Base-by-base conservation (phyloP, 2,797 vertebrate genomes). In the Anas flavirostris region DNA sequence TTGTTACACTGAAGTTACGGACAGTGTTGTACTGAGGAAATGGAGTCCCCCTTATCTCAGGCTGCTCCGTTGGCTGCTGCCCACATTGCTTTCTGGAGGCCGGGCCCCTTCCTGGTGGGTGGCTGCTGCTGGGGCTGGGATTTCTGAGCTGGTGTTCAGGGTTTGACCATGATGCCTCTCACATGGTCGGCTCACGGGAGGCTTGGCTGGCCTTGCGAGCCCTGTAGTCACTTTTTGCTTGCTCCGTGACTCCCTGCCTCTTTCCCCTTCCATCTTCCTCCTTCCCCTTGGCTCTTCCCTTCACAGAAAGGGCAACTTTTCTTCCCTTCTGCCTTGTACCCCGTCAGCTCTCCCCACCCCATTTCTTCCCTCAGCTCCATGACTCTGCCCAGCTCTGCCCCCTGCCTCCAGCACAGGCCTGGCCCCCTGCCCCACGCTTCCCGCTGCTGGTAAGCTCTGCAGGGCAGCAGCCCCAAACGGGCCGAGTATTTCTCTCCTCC, bases 321-420 rank as follows among this genome's bases (percentile, higher is more conserved):
- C 33, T 59, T 29, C 43, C 31, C 22, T 86, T 74, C 62, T 81
- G 11, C 37, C 16, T 86, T 37, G 55, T 10, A 21, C 5, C 3
- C 13, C 5, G 7, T 10, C 35, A 56, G 16, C 31, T 88, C 55
- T 84, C 55, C 22, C 17, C 3, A 2, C 3, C 12, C 11, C 14
- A 23, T 48, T 39, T 4, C 7, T 12, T 7, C 8, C 1, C 16
- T 1, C n/a, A 31, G 0, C 11, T 39, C 5, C 39, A 39, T 39
- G 39, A 39, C 5, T 3, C 39, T 39, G 39, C 48, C 82, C 11
- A 26, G 73, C 69, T 88, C 64, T 43, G 29, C 37, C 79, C 6
- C 73, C 56, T 85, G 53, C 68, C 67, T 82, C 82, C 73, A 82
- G 64, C 2, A 1, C 64, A 63, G 64, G 79, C 23, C 72, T 91